Evolutionary conservation across 2,113 vertebrate species (phyloP).

Genomic region (Etheostoma cragini): DNA sequence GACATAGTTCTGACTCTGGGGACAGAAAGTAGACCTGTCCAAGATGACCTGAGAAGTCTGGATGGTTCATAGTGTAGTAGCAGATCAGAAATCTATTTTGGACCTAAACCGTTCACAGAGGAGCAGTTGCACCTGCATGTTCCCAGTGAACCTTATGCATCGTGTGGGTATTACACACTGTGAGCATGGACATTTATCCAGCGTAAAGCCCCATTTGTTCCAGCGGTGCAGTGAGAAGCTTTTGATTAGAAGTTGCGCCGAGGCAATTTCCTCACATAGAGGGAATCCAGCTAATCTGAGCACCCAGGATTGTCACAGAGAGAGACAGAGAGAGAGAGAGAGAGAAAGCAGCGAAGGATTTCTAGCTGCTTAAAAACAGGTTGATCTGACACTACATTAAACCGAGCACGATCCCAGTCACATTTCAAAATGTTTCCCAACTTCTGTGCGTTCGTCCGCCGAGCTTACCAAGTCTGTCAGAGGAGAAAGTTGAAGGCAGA

Average conservation of each 20-base stretch:
- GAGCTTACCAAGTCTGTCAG: slow-evolving; percentile 13
- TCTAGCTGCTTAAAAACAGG: slow-evolving; percentile 29
- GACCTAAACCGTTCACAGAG: too few species aligned
- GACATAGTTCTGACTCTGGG: too few species aligned
- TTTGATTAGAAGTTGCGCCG: slow-evolving; percentile 36
- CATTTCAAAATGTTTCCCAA: slow-evolving; percentile 44
- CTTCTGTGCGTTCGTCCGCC: slow-evolving; percentile 8
- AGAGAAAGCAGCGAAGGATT: background rate
- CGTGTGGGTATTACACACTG: too few species aligned
- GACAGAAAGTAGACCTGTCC: too few species aligned
- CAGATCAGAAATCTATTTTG: too few species aligned
- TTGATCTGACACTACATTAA: slow-evolving; percentile 32
- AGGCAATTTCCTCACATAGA: slow-evolving; percentile 31
- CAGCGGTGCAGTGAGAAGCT: slow-evolving; percentile 23
- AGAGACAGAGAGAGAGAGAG: background rate
- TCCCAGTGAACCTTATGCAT: background rate
- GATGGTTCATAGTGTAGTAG: too few species aligned
- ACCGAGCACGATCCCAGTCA: slow-evolving; percentile 23
- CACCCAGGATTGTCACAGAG: slow-evolving; percentile 17
- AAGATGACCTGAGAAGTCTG: too few species aligned
- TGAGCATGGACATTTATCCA: slow-evolving; percentile 16
- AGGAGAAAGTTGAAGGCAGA: slow-evolving; percentile 12
- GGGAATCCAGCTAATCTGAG: slow-evolving; percentile 55
- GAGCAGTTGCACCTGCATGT: background rate
- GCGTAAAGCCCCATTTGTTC: slow-evolving; percentile 17